These are phyloP conservation scores for Drosophila birchii DNA, from an alignment of 2,888 invertebrate genomes.

Conservation along the genomic window DNA sequence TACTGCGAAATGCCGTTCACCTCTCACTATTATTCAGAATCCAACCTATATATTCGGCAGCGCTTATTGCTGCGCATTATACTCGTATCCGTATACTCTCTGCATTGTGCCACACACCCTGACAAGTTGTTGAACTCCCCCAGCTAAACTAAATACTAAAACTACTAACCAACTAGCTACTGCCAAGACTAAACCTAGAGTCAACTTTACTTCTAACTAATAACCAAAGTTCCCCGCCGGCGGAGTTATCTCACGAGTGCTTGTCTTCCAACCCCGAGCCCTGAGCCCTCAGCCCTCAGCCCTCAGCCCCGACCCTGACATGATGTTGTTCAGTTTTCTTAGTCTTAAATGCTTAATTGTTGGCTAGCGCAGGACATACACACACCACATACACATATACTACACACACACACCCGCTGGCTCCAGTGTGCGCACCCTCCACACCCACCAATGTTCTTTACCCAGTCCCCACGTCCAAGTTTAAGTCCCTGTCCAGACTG, in stretches of 20 bases:
- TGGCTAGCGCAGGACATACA: conserved; percentile 20
- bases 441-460: conserved; percentile 32
- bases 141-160: conserved; percentile 19
- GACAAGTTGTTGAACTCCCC: conserved; percentile 30
- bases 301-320: conserved; percentile 5
- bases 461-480: conserved; percentile 2
- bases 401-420: neutral
- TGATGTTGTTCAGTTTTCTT: conserved; percentile 26
- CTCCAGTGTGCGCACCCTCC: conserved; percentile 17
- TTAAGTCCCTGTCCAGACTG: conserved; percentile 1
- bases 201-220: conserved; percentile 12
- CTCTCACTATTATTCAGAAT: conserved; percentile 25
- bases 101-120: conserved; percentile 36
- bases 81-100: conserved; percentile 15
- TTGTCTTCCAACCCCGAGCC: neutral
- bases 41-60: conserved; percentile 25
- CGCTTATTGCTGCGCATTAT: conserved; percentile 13
- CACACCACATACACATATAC: neutral
- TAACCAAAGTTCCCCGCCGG: conserved; percentile 15
- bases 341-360: conserved; percentile 14
- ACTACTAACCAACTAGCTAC: conserved; percentile 28
- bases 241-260: conserved; percentile 15
- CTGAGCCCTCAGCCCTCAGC: neutral
- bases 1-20: conserved; percentile 33
- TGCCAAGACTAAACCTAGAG: conserved; percentile 22